phyloP scores from a whole-genome alignment of 2,113 vertebrate species.

The Xiphorhynchus elegans region DNA sequence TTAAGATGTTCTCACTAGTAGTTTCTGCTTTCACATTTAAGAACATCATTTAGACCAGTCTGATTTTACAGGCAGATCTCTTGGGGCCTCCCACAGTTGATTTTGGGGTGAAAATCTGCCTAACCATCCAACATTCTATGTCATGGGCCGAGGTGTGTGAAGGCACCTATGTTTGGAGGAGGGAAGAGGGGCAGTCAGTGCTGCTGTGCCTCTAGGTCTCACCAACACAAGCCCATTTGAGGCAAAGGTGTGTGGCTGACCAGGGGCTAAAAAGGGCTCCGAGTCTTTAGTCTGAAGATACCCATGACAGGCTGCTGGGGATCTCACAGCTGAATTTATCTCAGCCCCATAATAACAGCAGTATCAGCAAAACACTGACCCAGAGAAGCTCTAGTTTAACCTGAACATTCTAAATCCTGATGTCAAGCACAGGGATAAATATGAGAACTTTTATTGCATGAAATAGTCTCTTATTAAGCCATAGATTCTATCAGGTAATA shows the following conservation, averaged over 20 bases:
- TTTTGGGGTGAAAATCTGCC: neutral
- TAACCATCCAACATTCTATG: accelerated
- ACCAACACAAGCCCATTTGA: neutral
- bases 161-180: accelerated
- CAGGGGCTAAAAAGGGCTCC: neutral
- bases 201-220: neutral
- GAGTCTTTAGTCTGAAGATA: neutral
- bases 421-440: neutral
- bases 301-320: neutral
- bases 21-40: neutral
- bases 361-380: accelerated
- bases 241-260: neutral
- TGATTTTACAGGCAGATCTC: neutral
- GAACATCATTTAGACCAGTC: neutral
- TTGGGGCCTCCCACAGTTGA: neutral
- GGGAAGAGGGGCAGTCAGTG: neutral
- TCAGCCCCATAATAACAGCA: neutral
- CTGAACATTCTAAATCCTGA: neutral
- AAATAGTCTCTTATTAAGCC: neutral
- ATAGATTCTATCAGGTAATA: neutral
- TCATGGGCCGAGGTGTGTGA: neutral
- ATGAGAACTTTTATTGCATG: neutral
- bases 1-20: neutral
- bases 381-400: neutral
- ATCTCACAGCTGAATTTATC: neutral